A percentile compares a stretch with the other conserved stretches of the same genome.
These are phyloP conservation scores for Steinernema scapterisci DNA, from an alignment of 2,888 invertebrate species.

Conservation along the genomic window DNA sequence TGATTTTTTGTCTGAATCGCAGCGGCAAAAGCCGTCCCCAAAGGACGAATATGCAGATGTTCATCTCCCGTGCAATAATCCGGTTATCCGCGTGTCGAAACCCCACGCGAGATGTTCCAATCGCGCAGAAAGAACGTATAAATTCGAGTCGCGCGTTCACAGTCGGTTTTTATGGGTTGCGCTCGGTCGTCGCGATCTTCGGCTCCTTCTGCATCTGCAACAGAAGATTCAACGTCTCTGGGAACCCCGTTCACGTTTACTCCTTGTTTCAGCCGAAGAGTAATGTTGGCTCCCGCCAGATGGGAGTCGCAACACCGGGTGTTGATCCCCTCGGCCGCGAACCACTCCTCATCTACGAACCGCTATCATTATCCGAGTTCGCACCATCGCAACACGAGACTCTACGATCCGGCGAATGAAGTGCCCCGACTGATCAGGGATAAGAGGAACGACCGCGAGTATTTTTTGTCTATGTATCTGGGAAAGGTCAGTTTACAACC, in stretches of 20 bases:
- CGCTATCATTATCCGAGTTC: conserved; percentile 18
- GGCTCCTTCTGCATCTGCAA: neutral
- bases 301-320: conserved; percentile 9
- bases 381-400: neutral
- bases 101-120: conserved; percentile 2
- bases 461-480: conserved; percentile 15
- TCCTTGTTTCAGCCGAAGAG: neutral
- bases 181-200: conserved; percentile 5
- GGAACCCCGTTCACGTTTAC: neutral
- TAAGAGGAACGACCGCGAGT: neutral
- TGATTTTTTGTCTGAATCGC: neutral
- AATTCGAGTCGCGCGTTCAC: conserved; percentile 25
- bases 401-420: conserved; percentile 2
- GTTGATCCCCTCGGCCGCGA: neutral
- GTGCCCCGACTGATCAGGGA: conserved; percentile 1
- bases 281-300: conserved; percentile 27
- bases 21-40: neutral
- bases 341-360: too few relatives aligned
- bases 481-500: conserved; percentile 14
- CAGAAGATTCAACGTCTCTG: too few relatives aligned
- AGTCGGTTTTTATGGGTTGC: conserved; percentile 29
- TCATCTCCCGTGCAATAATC: conserved; percentile 20
- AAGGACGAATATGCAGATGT: conserved; percentile 32
- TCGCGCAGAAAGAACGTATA: conserved; percentile 18
- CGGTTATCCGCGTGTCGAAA: neutral